phyloP scores from a whole-genome alignment of 23 tunicate species.

The Halocynthia aurantium region DNA sequence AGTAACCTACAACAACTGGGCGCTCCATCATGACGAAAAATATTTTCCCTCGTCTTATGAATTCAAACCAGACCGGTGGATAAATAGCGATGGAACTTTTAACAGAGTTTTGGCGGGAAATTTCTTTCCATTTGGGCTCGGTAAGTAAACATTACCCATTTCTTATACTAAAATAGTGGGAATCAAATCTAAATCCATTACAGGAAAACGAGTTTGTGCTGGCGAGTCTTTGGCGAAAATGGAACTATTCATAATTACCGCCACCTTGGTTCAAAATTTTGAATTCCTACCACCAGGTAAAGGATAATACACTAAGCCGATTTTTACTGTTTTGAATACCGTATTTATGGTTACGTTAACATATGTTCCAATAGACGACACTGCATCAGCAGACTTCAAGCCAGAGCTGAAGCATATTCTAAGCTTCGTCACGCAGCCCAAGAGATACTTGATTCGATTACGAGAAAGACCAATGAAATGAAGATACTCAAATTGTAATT shows the following conservation, averaged over 20 bases:
- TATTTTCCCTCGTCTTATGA: conserved; percentile 58
- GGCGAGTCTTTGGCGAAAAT: conserved; percentile 73
- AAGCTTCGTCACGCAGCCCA: conserved; percentile 57
- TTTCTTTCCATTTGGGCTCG: conserved; percentile 88
- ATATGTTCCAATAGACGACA: conserved; percentile 25
- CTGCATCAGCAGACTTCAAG: conserved; percentile 17
- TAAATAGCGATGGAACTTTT: conserved; percentile 44
- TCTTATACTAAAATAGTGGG: not conserved
- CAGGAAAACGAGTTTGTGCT: conserved; percentile 88
- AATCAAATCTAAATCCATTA: not conserved
- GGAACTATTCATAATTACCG: conserved; percentile 54
- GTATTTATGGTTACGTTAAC: not conserved
- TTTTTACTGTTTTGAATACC: too few species aligned
- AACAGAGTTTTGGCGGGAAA: conserved; percentile 39
- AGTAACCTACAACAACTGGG: conserved; percentile 89
- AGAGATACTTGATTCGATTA: conserved; percentile 47
- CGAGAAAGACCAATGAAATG: conserved; percentile 25
- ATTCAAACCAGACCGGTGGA: conserved; percentile 75
- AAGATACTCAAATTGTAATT: too few species aligned
- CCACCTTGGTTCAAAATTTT: conserved; percentile 49
- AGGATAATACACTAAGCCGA: not conserved
- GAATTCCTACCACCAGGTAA: conserved; percentile 84
- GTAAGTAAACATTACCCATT: conserved; percentile 28
- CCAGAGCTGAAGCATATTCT: conserved; percentile 49
- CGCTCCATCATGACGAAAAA: conserved; percentile 64